Percentiles rank a stretch among this genome's conserved stretches.
Evolutionary conservation across 2,888 invertebrate species (phyloP).

Genomic region (Globia sparganii): DNA sequence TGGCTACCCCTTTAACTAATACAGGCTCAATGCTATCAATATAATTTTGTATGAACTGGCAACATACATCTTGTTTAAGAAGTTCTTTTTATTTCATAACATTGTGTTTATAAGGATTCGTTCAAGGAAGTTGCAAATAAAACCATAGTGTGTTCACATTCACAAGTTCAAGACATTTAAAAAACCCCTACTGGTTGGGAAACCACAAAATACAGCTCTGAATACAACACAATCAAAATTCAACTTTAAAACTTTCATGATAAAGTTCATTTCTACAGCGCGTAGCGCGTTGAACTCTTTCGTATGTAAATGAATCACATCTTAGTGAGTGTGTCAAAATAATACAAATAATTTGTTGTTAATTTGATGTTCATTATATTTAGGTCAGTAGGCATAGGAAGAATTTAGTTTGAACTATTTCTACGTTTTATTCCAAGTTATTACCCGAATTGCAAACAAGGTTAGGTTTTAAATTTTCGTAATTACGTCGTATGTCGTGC

Average conservation of each 20-base stretch:
- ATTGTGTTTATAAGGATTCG: slow-evolving; percentile 22
- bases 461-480: background rate
- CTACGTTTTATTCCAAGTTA: background rate
- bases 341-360: slow-evolving; percentile 13
- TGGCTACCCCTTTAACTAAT: background rate
- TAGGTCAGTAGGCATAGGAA: background rate
- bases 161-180: slow-evolving; percentile 22
- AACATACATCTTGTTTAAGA: background rate
- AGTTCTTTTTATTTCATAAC: slow-evolving; percentile 4
- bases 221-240: slow-evolving; percentile 21
- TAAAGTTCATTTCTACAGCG: slow-evolving; percentile 18
- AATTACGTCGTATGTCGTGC: background rate
- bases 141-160: slow-evolving; percentile 6
- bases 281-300: slow-evolving; percentile 74
- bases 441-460: background rate
- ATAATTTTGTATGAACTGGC: background rate
- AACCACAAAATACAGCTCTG: slow-evolving; percentile 31
- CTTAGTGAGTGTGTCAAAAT: slow-evolving; percentile 12
- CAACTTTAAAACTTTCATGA: background rate
- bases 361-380: slow-evolving; percentile 6
- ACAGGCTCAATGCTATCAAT: background rate
- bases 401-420: background rate
- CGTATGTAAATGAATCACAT: slow-evolving; percentile 63
- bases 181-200: slow-evolving; percentile 30
- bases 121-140: slow-evolving; percentile 43